Conservation (phyloP, 1,140 invertebrate genomes). For the Neoseiulus cucumeris region DNA sequence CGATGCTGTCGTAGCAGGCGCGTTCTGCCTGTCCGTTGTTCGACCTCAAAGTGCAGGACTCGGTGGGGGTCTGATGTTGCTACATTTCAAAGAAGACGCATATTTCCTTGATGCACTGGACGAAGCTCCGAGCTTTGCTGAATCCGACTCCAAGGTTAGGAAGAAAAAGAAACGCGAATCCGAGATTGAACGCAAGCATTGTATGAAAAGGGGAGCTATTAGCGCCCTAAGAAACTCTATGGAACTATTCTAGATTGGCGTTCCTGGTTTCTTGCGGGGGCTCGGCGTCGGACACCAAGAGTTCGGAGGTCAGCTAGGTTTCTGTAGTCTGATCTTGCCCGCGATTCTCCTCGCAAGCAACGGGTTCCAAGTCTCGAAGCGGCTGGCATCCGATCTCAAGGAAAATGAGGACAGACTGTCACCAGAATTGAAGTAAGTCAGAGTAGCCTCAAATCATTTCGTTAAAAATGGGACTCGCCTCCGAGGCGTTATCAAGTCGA, state of each 20-base stretch:
- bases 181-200: too few species aligned
- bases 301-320: constrained; percentile 38
- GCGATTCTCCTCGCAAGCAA: constrained; percentile 40
- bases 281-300: constrained; percentile 36
- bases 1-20: constrained; percentile 43
- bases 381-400: neutral
- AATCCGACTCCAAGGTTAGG: neutral
- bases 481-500: too few species aligned
- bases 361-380: constrained; percentile 23
- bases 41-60: constrained; percentile 44
- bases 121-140: neutral
- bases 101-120: neutral
- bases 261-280: constrained; percentile 38
- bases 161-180: too few species aligned
- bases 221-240: too few species aligned
- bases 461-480: too few species aligned
- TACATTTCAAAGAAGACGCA: constrained; percentile 32
- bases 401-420: neutral
- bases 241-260: constrained; percentile 24
- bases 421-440: neutral
- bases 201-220: too few species aligned
- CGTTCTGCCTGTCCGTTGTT: constrained; percentile 44
- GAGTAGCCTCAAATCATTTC: too few species aligned
- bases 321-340: constrained; percentile 42
- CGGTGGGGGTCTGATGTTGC: constrained; percentile 49